Conservation (phyloP, 2,113 vertebrate species). For the Elaphurus davidianus region DNA sequence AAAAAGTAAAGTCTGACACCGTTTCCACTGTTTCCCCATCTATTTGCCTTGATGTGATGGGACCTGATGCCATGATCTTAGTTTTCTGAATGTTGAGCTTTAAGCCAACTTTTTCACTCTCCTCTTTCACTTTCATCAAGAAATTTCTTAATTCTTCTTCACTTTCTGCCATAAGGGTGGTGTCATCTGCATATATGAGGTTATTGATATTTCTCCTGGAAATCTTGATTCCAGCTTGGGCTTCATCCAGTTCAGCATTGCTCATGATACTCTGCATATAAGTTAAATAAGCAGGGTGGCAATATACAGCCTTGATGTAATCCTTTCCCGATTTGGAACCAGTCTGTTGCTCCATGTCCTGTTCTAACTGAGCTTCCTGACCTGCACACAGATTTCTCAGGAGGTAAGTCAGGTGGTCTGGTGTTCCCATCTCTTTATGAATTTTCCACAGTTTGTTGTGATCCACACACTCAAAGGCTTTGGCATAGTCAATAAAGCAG, state of each 20-base stretch:
- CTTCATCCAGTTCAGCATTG: not conserved
- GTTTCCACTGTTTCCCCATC: not conserved
- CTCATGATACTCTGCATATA: not conserved
- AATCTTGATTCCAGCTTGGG: not conserved
- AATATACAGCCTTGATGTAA: not conserved
- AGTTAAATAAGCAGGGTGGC: not conserved
- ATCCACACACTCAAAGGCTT: not conserved
- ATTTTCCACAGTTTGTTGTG: not conserved
- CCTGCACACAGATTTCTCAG: not conserved
- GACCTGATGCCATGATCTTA: fast-evolving
- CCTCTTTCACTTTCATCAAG: not conserved
- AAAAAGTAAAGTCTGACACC: not conserved
- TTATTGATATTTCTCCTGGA: not conserved
- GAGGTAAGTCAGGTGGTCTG: not conserved
- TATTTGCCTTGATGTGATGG: not conserved
- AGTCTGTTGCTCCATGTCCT: not conserved
- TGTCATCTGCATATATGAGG: not conserved
- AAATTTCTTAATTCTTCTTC: not conserved
- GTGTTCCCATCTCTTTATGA: not conserved
- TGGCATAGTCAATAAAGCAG: not conserved
- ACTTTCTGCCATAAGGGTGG: not conserved
- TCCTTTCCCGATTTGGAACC: not conserved
- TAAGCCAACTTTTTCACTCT: not conserved
- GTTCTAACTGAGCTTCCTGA: not conserved
- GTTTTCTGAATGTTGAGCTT: not conserved